Conservation (phyloP, 2,113 vertebrate genomes). For the Oryctolagus cuniculus region mOryCun1.1 NC_091441.1:61983001-61983500, state of each 20-base stretch:
- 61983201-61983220: background rate
- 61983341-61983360: background rate
- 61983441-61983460: background rate
- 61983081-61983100: background rate
- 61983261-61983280: background rate
- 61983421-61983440: background rate
- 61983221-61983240: background rate
- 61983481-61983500: background rate
- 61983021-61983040: background rate
- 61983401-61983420: background rate
- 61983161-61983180: conserved; percentile 16
- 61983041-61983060: background rate
- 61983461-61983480: background rate
- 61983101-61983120: background rate
- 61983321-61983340: background rate
- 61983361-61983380: background rate
- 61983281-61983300: background rate
- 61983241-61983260: background rate
- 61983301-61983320: background rate
- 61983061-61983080: background rate
- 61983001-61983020: background rate
- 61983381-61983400: background rate
- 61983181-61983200: background rate
- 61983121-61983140: conserved; percentile 50
- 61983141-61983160: conserved; percentile 57